A percentile compares a stretch with the other conserved stretches of the same genome.
Evolutionary conservation across 2,888 invertebrate species (phyloP).

Genomic region (Cephus spinipes): DNA sequence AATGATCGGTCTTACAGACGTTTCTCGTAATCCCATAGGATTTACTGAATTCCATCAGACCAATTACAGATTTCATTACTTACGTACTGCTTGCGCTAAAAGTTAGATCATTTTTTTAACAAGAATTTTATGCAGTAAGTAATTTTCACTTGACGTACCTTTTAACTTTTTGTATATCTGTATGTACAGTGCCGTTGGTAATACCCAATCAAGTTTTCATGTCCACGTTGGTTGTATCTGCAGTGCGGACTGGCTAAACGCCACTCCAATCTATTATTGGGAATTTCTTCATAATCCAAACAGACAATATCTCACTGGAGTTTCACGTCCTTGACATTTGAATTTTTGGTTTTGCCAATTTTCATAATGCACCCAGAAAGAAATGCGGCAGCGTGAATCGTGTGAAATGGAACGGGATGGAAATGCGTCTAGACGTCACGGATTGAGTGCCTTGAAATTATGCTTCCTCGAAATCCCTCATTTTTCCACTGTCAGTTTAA

Average conservation of each 20-base stretch:
- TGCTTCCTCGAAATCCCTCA: background rate
- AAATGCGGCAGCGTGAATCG: background rate
- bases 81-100: background rate
- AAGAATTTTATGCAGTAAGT: background rate
- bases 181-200: background rate
- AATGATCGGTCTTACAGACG: background rate
- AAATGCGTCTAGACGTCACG: background rate
- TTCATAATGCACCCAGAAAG: background rate
- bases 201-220: background rate
- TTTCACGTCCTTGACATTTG: background rate
- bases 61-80: slow-evolving; percentile 35
- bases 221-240: background rate
- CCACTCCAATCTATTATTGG: background rate
- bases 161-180: background rate
- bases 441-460: background rate
- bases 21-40: slow-evolving; percentile 57
- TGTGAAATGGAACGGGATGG: background rate
- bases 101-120: background rate
- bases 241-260: background rate
- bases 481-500: background rate
- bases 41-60: slow-evolving; percentile 62
- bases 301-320: background rate
- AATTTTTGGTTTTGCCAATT: background rate
- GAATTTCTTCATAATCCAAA: background rate
- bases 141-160: slow-evolving; percentile 13